Conservation (phyloP, 2,888 invertebrate genomes). For the Anoplius nigerrimus region DNA sequence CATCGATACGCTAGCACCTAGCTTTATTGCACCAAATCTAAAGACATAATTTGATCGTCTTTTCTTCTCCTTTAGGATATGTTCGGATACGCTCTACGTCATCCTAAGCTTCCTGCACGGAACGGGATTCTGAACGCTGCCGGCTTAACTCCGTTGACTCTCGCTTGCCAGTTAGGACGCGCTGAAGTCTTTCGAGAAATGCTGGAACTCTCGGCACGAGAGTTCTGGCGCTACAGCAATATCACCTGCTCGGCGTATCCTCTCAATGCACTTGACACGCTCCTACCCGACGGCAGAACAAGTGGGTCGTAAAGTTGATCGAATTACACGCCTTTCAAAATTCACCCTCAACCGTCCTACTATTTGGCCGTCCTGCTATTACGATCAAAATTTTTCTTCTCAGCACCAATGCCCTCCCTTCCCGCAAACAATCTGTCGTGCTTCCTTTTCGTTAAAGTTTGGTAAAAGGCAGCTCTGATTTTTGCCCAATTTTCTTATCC, state of each 20-base stretch:
- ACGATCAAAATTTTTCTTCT: no score
- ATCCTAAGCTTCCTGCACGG: constrained; percentile 94
- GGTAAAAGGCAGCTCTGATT: no score
- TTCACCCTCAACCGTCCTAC: not conserved
- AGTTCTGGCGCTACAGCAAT: constrained; percentile 99
- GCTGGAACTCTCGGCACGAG: constrained; percentile 95
- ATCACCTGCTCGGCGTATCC: constrained; percentile 99
- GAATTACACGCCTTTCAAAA: constrained; percentile 51
- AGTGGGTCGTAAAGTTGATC: constrained; percentile 80
- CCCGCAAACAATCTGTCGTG: no score
- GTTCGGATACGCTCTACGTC: constrained; percentile 98
- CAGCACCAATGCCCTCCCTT: no score
- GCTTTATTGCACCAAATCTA: no score
- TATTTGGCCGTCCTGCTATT: no score
- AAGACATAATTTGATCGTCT: no score
- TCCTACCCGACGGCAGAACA: constrained; percentile 94
- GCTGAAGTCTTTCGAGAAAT: constrained; percentile 98
- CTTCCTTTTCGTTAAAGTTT: no score
- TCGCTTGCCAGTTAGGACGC: constrained; percentile 97
- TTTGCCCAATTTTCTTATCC: no score
- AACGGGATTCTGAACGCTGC: constrained; percentile 92
- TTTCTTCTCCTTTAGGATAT: constrained; percentile 83
- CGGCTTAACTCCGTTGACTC: constrained; percentile 95
- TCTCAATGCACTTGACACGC: constrained; percentile 95
- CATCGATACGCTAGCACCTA: no score